Percentiles rank a stretch among this genome's conserved stretches.
These are phyloP conservation scores for Lemur catta DNA, from an alignment of 2,797 vertebrate genomes.

Conservation along the genomic window DNA sequence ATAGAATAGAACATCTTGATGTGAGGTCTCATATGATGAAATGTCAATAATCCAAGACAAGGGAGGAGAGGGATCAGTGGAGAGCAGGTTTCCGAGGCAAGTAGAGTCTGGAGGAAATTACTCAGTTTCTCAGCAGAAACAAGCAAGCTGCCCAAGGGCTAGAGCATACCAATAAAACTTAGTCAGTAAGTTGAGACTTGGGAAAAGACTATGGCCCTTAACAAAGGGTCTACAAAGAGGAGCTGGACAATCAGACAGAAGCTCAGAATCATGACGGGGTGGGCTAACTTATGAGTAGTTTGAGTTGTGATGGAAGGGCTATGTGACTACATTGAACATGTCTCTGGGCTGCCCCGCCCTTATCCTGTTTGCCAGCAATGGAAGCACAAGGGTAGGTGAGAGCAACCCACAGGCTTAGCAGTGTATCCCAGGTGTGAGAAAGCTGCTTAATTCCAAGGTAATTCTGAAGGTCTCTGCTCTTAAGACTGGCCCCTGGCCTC, in stretches of 20 bases:
- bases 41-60: neutral
- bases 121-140: neutral
- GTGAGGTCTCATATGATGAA: neutral
- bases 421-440: neutral
- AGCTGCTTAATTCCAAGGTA: neutral
- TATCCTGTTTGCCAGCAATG: neutral
- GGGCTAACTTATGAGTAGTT: neutral
- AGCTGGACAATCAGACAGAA: neutral
- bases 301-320: neutral
- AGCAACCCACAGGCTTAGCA: neutral
- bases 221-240: neutral
- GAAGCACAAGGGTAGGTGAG: neutral
- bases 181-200: neutral
- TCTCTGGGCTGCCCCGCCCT: neutral
- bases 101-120: neutral
- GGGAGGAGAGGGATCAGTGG: neutral
- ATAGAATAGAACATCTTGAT: neutral
- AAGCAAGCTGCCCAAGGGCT: neutral
- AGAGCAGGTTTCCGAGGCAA: neutral
- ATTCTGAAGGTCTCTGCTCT: neutral
- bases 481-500: neutral
- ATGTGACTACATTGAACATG: neutral
- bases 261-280: neutral
- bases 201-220: neutral
- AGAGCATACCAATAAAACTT: neutral